Conservation (phyloP, 2,888 invertebrate species). For the Leptarthrus brevirostris region DNA sequence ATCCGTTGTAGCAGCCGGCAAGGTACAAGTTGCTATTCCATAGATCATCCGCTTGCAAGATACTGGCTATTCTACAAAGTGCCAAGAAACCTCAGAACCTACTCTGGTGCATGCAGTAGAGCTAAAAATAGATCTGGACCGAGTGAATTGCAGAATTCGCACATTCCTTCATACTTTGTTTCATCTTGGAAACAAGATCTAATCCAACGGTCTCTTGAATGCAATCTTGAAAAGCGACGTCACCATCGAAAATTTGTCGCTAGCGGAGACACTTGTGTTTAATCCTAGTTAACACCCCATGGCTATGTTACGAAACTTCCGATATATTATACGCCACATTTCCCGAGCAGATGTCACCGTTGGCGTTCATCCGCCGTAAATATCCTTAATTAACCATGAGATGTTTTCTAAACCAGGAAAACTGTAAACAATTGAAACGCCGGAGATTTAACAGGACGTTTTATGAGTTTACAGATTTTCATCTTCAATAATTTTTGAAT, state of each 20-base stretch:
- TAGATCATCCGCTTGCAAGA: conserved; percentile 19
- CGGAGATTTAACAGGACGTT: conserved; percentile 6
- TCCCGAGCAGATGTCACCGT: neutral
- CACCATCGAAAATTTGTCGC: neutral
- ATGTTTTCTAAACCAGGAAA: conserved; percentile 19
- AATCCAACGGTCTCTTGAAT: too few species aligned
- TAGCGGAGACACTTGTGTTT: neutral
- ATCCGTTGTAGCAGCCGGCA: neutral
- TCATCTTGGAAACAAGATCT: neutral
- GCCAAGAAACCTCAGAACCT: neutral
- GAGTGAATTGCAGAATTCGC: conserved; percentile 2
- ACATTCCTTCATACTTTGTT: neutral
- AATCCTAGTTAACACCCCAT: neutral
- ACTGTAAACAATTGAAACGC: conserved; percentile 28
- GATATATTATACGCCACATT: neutral
- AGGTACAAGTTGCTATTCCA: neutral
- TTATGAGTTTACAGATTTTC: conserved; percentile 38
- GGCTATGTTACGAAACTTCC: neutral
- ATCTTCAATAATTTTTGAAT: conserved; percentile 31
- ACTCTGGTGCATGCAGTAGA: neutral
- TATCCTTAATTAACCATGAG: conserved; percentile 35
- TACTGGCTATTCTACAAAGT: conserved; percentile 1
- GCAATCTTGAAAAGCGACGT: neutral
- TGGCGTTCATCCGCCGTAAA: conserved; percentile 19
- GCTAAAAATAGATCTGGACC: conserved; percentile 8